phyloP scores from a whole-genome alignment of 2,797 vertebrate species.

The Clarias laeviceps region DNA sequence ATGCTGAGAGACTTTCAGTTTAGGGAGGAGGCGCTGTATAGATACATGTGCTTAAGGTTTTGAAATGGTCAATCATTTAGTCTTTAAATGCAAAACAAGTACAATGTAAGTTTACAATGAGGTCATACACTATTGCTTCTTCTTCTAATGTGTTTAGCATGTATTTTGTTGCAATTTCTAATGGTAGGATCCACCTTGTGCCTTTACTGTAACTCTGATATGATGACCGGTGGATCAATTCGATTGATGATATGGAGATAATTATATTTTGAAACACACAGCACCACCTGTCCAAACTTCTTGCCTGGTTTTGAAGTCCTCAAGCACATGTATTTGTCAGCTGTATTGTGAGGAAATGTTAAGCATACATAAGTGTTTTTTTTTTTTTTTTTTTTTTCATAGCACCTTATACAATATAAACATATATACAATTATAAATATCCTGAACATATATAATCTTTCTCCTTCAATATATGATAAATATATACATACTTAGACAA shows the following conservation, averaged over 20 bases:
- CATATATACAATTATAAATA: conserved; percentile 78
- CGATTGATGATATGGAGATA: not conserved
- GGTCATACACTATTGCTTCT: not conserved
- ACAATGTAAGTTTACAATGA: not conserved
- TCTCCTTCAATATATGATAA: conserved; percentile 66
- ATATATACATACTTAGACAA: conserved; percentile 69
- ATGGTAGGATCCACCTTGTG: conserved; percentile 1
- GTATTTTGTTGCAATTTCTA: not conserved
- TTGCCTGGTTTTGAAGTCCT: conserved; percentile 22
- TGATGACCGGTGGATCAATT: conserved; percentile 4
- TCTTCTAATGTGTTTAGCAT: not conserved
- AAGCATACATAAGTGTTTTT: conserved; percentile 64
- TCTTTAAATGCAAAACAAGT: not conserved
- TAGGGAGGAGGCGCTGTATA: conserved; percentile 38
- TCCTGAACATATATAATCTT: conserved; percentile 78
- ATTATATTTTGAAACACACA: not conserved
- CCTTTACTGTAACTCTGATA: conserved; percentile 1
- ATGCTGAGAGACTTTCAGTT: conserved; percentile 65
- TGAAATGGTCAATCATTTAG: not conserved
- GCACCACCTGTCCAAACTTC: not conserved
- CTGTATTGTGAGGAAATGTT: conserved; percentile 58
- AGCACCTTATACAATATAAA: conserved; percentile 81
- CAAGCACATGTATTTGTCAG: conserved; percentile 48
- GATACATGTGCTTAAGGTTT: conserved; percentile 39
- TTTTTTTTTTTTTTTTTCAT: conserved; percentile 77